Conservation (phyloP, 2,888 invertebrate species). For the Herminia tarsipennalis region DNA sequence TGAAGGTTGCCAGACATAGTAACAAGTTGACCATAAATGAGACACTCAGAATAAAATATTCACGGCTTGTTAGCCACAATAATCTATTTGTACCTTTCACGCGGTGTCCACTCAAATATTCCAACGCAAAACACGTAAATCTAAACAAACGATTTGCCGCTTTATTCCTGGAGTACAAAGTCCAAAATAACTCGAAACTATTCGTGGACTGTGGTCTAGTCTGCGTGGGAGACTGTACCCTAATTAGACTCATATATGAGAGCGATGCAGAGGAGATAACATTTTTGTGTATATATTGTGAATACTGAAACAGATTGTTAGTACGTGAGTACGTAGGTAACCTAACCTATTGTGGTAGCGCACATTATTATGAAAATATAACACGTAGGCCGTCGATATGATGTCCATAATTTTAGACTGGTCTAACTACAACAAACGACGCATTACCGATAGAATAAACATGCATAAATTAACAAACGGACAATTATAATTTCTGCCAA, state of each 20-base stretch:
- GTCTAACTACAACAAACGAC: constrained; percentile 1
- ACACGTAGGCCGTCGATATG: background rate
- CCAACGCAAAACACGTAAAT: constrained; percentile 20
- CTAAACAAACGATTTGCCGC: constrained; percentile 20
- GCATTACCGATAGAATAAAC: constrained; percentile 11
- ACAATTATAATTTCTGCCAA: constrained; percentile 34
- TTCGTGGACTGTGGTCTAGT: constrained; percentile 17
- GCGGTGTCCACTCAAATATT: constrained; percentile 34
- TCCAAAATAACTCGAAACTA: constrained; percentile 29
- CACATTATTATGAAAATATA: constrained; percentile 9
- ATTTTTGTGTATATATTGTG: constrained; percentile 21
- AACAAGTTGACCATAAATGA: constrained; percentile 25
- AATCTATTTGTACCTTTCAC: constrained; percentile 46
- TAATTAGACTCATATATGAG: constrained; percentile 33
- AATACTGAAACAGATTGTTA: background rate
- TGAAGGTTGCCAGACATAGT: constrained; percentile 10
- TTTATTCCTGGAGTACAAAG: constrained; percentile 29
- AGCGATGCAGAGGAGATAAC: constrained; percentile 25
- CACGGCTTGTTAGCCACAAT: constrained; percentile 50
- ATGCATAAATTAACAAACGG: constrained; percentile 23
- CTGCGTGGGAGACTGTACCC: constrained; percentile 37
- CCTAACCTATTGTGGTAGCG: constrained; percentile 3
- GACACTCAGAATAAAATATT: constrained; percentile 50
- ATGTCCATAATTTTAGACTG: background rate
- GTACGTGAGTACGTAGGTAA: too few relatives aligned